Percentiles rank a stretch among this genome's conserved stretches.
These are phyloP conservation scores for Chirona hameri DNA, from an alignment of 2,888 invertebrate genomes.

Conservation along the genomic window DNA sequence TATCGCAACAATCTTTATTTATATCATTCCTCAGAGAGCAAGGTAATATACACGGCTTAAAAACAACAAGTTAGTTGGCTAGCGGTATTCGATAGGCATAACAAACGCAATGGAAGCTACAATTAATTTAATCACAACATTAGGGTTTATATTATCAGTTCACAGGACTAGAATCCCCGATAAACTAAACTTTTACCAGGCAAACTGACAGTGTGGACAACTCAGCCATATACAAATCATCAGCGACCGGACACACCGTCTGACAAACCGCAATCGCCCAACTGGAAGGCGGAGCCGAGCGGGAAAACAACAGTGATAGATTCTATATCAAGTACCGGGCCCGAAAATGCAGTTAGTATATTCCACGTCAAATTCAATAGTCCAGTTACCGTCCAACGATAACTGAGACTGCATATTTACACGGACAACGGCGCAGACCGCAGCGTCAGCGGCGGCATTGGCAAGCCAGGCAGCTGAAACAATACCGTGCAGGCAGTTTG, in stretches of 20 bases:
- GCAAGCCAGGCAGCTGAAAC: too few species aligned
- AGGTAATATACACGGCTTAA: slow-evolving; percentile 5
- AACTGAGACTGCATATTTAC: background rate
- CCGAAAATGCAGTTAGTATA: slow-evolving; percentile 11
- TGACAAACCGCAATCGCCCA: background rate
- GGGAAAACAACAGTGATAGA: background rate
- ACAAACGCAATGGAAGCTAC: background rate
- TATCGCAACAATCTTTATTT: slow-evolving; percentile 25
- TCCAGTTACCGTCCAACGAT: background rate
- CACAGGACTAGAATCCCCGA: slow-evolving; percentile 2
- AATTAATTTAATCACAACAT: background rate
- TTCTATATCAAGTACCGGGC: slow-evolving; percentile 7
- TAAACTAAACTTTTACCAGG: slow-evolving; percentile 8
- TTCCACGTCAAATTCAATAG: background rate
- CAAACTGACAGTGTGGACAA: background rate
- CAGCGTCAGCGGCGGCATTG: too few species aligned
- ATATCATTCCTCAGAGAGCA: slow-evolving; percentile 24
- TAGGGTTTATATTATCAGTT: background rate
- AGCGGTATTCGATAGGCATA: background rate
- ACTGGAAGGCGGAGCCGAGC: background rate
- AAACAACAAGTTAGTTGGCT: slow-evolving; percentile 25
- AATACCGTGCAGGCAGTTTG: too few species aligned
- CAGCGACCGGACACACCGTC: background rate
- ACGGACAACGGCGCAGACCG: background rate
- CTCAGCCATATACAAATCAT: background rate